Evolutionary conservation across 2,113 vertebrate species (phyloP), one percentile per base, ranked within the genome.

Genomic region (Entosphenus tridentatus): DNA sequence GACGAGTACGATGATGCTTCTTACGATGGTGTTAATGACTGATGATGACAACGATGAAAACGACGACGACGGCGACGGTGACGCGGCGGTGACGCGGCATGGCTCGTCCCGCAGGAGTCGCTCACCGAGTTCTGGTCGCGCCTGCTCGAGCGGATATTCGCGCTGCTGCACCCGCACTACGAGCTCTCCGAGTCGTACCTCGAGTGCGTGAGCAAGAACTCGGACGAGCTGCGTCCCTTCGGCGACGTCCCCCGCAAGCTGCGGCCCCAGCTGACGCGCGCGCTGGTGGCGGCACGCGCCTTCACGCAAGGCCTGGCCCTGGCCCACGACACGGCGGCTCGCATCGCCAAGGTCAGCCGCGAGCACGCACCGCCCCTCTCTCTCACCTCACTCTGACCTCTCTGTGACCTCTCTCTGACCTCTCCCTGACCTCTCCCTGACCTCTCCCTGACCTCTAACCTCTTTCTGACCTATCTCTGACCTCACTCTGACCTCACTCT

Each of bases 281-380:
- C 91, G 1, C 92, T 97, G 80, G 84, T 95, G 17, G 85, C 87
- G 1, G 93, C 93, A 3, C 82, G 93, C 62, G 92, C 90, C 57
- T 97, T 96, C 70, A 89, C 96, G 75, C 91, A 96, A 74, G 93
- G 90, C 17, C 84, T 97, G 74, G 86, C 85, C 1, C 89, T 97
- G 68, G 93, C 89, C 74, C 83, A 89, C 75, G 92, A 95, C 75
- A 88, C 95, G 72, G 89, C 87, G 8, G 89, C 88, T 79, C 85
- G 86, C 76, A 88, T 92, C 68, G 88, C 90, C n/a, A 93, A 91
- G 90, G 93, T 97, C 88, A 86, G 86, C 8, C 6, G 39, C 6
- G 39, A 14, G 13, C 58, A 14, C 16, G 13, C 58, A 8, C 58
- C 16, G 13, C 16, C 58, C 13, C 58, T 62, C 58, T 17, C 58